Percentiles rank a stretch among this genome's conserved stretches.
phyloP scores from a whole-genome alignment of 64 coral and sea anemone species.

The Stichodactyla mertensii region DNA sequence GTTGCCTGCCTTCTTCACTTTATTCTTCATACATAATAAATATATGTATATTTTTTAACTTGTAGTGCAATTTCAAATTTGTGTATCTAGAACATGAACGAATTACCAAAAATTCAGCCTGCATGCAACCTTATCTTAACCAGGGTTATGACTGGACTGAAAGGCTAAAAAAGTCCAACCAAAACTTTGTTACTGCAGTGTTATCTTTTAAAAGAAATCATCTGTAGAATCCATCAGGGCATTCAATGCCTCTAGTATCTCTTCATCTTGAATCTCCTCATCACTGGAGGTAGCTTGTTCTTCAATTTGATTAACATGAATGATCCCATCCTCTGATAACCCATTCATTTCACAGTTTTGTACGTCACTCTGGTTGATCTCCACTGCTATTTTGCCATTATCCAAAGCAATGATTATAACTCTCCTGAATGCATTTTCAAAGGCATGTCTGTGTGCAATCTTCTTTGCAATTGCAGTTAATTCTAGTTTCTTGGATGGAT shows the following conservation, averaged over 20 bases:
- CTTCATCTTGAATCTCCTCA: slow-evolving; percentile 28
- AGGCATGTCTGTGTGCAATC: slow-evolving; percentile 77
- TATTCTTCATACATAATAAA: too few species aligned
- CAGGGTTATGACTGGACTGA: too few species aligned
- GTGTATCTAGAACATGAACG: too few species aligned
- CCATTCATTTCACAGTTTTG: slow-evolving; percentile 27
- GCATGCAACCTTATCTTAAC: too few species aligned
- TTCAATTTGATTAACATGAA: slow-evolving; percentile 55
- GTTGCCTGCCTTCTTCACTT: too few species aligned
- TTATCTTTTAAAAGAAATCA: not conserved
- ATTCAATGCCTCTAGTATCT: slow-evolving; percentile 4
- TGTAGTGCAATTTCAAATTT: too few species aligned
- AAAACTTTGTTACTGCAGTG: too few species aligned
- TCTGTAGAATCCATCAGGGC: not conserved
- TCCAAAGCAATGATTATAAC: slow-evolving; percentile 59
- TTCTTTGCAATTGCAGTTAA: slow-evolving; percentile 79
- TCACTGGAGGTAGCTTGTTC: slow-evolving; percentile 23
- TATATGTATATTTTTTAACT: too few species aligned
- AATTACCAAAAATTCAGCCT: too few species aligned
- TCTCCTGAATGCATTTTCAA: slow-evolving; percentile 86
- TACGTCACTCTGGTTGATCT: slow-evolving; percentile 63
- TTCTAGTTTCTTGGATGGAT: slow-evolving; percentile 43
- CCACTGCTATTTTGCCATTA: slow-evolving; percentile 73
- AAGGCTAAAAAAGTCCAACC: too few species aligned
- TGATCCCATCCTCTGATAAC: slow-evolving; percentile 24